A percentile compares a stretch with the other conserved stretches of the same genome.
phyloP scores from a whole-genome alignment of 1,140 invertebrate genomes.

The Dendroctonus valens region DNA sequence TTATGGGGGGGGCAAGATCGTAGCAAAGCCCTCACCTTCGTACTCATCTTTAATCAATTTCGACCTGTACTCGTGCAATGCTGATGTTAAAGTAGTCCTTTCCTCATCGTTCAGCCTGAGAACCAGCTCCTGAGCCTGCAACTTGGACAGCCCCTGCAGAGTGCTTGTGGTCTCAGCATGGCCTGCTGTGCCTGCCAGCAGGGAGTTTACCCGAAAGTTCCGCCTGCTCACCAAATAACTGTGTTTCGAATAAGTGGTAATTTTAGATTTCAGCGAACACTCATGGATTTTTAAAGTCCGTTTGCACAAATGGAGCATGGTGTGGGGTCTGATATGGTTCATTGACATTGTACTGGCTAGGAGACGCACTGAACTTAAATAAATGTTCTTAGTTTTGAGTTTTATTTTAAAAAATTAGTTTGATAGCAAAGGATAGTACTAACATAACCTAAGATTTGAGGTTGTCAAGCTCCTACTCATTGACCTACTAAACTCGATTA shows the following conservation, averaged over 20 bases:
- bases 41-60: slow-evolving; percentile 68
- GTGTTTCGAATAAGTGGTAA: slow-evolving; percentile 31
- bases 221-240: slow-evolving; percentile 22
- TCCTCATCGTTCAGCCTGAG: slow-evolving; percentile 67
- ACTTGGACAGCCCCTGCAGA: slow-evolving; percentile 59
- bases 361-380: no score
- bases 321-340: slow-evolving; percentile 9
- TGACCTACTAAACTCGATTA: no score
- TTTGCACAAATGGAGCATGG: slow-evolving; percentile 30
- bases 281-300: slow-evolving; percentile 18
- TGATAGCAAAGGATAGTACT: no score
- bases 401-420: no score
- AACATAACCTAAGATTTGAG: no score
- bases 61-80: slow-evolving; percentile 69
- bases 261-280: slow-evolving; percentile 25
- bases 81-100: slow-evolving; percentile 60
- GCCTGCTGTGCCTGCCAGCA: slow-evolving; percentile 41
- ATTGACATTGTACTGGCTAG: slow-evolving; percentile 12
- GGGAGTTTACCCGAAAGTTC: slow-evolving; percentile 31
- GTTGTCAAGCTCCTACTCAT: no score
- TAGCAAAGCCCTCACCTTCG: slow-evolving; percentile 59
- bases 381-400: no score
- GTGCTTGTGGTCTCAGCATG: slow-evolving; percentile 48
- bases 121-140: slow-evolving; percentile 68
- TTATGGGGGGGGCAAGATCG: no score